phyloP scores from a whole-genome alignment of 1,140 invertebrate species.

The Fopius arisanus region DNA sequence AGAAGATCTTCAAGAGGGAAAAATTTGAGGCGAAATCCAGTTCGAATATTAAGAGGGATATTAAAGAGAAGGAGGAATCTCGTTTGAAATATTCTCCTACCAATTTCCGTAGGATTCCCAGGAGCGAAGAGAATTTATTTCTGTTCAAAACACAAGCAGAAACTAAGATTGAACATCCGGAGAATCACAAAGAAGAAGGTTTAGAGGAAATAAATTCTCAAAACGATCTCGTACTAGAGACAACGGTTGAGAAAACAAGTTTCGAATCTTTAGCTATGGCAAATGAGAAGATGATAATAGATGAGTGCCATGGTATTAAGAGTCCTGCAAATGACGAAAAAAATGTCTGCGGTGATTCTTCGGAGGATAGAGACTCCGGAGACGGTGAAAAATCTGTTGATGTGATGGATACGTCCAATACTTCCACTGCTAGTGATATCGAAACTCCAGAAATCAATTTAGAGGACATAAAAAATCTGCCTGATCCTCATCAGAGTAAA shows the following conservation, averaged over 20 bases:
- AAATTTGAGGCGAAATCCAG: conserved; percentile 38
- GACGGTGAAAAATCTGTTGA: conserved; percentile 31
- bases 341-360: neutral
- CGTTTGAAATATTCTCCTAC: conserved; percentile 24
- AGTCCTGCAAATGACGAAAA: neutral
- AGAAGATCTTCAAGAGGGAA: conserved; percentile 55
- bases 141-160: neutral
- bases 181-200: neutral
- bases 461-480: conserved; percentile 26
- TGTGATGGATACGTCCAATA: conserved; percentile 18
- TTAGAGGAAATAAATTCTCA: neutral
- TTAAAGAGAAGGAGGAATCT: conserved; percentile 4
- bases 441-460: conserved; percentile 25
- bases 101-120: conserved; percentile 32
- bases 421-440: conserved; percentile 20
- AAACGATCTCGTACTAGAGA: conserved; percentile 1
- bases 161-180: neutral
- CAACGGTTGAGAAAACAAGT: neutral
- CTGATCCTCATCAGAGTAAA: conserved; percentile 31
- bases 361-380: neutral
- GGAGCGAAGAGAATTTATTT: neutral
- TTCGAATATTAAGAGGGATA: neutral
- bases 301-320: conserved; percentile 27
- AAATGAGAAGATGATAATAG: conserved; percentile 39
- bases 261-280: conserved; percentile 32